phyloP scores from a whole-genome alignment of 2,888 invertebrate species.

The Clitarchus hookeri region DNA sequence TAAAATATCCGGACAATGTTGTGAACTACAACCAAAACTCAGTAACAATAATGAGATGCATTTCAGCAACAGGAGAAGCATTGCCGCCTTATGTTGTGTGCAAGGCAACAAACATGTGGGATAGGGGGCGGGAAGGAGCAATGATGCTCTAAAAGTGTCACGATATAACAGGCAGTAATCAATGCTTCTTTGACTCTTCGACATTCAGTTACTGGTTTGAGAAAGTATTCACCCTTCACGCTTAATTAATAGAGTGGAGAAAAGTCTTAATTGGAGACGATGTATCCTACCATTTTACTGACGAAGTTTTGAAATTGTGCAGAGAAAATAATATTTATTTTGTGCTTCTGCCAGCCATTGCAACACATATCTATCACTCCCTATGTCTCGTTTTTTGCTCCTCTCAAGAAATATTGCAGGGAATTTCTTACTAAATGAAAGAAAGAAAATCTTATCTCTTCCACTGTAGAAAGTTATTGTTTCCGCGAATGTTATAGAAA shows the following conservation, averaged over 20 bases:
- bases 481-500: too few relatives aligned
- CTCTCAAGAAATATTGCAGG: too few relatives aligned
- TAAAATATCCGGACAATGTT: conserved; percentile 45
- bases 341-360: conserved; percentile 47
- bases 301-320: conserved; percentile 46
- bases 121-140: conserved; percentile 45
- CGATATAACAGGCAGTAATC: conserved; percentile 43
- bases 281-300: conserved; percentile 45
- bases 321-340: conserved; percentile 48
- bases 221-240: conserved; percentile 43
- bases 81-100: conserved; percentile 47
- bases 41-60: conserved; percentile 45
- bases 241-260: conserved; percentile 40
- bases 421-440: too few relatives aligned
- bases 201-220: conserved; percentile 50
- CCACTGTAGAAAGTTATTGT: too few relatives aligned
- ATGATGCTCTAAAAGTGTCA: conserved; percentile 29
- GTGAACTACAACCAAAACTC: conserved; percentile 43
- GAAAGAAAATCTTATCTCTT: too few relatives aligned
- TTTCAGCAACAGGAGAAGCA: conserved; percentile 43
- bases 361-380: too few relatives aligned
- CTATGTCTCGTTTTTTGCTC: too few relatives aligned
- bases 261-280: conserved; percentile 39
- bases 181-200: conserved; percentile 49
- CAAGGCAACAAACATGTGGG: conserved; percentile 44